Base-by-base conservation (phyloP, 2,113 vertebrate species). In the Scortum barcoo region DNA sequence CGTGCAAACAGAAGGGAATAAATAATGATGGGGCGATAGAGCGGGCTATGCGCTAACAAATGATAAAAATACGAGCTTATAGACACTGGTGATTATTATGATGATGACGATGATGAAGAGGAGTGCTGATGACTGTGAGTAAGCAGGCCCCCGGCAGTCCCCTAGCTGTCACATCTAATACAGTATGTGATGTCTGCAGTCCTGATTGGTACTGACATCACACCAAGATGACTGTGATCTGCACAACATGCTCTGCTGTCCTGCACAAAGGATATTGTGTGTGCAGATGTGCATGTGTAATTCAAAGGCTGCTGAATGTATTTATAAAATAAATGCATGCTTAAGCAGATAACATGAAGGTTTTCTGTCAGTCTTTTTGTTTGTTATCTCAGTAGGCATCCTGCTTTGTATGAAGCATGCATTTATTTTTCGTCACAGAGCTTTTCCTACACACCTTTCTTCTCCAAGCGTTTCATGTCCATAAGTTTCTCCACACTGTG, bases 381-480 rank as follows among this genome's bases (percentile, higher is more conserved):
- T 77, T 20, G 61, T 84, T 44, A 46, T 53, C 46, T 83, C 50
- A 63, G 50, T 62, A 61, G 62, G 24, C 68, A 28, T 42, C 62
- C 33, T 48, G 56, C 28, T 36, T 40, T 51, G 19, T 50, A 67
- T 11, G 5, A 50, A 30, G 4, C 17, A 30, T n/a, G 19, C 7
- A 13, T 42, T 72, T 42, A 5, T 63, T 71, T 72, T 54, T 53
- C 20, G 16, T 60, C 19, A 11, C 10, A n/a, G 9, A 67, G 69
- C 54, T 58, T 28, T 61, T 44, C 11, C 53, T 69, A 81, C 88
- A 91, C 93, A 99, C 98, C 98, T 99, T 98, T 99, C 91, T 99
- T 98, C 92, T 99, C 97, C 95, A 97, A 95, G 42, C 97, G 96
- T 86, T 99, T 99, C 97, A 99, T 98, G 89, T 98, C 97, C 97